These are phyloP conservation scores for Chrosomus eos DNA, from an alignment of 2,797 vertebrate genomes.

Conservation along the genomic window DNA sequence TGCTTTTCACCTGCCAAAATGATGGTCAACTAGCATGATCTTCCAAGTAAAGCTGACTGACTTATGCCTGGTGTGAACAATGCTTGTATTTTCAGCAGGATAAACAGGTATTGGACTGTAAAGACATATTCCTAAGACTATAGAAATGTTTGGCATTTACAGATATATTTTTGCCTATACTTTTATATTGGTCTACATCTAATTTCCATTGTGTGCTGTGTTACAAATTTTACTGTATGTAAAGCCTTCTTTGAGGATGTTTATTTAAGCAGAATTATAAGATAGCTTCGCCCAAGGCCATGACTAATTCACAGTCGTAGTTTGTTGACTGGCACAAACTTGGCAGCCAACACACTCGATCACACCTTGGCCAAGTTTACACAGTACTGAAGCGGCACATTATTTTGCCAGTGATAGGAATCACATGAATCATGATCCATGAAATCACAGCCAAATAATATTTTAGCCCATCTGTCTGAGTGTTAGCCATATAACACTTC, in stretches of 20 bases:
- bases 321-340: constrained; percentile 32
- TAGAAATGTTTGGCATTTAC: neutral
- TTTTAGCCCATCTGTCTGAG: constrained; percentile 30
- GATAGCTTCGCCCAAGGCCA: neutral
- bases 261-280: constrained; percentile 19
- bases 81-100: neutral
- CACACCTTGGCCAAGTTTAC: constrained; percentile 29
- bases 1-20: neutral
- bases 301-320: constrained; percentile 29
- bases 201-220: neutral
- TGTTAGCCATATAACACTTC: constrained; percentile 33
- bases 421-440: constrained; percentile 31
- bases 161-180: neutral
- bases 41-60: neutral
- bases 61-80: neutral
- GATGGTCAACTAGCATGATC: neutral
- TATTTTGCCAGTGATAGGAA: constrained; percentile 43
- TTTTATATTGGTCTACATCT: neutral
- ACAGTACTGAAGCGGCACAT: constrained; percentile 26
- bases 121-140: neutral
- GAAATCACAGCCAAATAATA: constrained; percentile 34
- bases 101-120: neutral
- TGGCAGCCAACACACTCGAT: neutral
- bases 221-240: neutral
- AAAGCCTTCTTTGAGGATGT: neutral